These are phyloP conservation scores for Mesitornis unicolor DNA, from an alignment of 2,113 vertebrate species.

Conservation along the genomic window DNA sequence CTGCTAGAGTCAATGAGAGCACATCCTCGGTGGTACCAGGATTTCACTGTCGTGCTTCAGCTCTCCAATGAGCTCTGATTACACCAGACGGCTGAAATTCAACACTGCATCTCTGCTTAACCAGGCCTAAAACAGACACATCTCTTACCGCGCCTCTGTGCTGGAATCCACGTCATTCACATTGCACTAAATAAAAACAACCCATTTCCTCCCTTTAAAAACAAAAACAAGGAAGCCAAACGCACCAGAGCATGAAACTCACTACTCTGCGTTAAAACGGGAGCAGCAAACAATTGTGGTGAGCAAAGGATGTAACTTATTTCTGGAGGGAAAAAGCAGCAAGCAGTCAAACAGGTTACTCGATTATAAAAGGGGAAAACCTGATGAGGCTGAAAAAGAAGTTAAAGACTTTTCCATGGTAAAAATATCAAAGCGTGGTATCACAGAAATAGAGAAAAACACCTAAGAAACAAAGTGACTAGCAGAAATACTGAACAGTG, in stretches of 20 bases:
- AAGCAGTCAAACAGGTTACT: neutral
- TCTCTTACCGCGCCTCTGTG: neutral
- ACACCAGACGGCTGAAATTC: neutral
- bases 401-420: neutral
- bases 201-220: neutral
- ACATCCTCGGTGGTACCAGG: neutral
- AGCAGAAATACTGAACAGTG: neutral
- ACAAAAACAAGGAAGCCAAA: neutral
- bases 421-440: neutral
- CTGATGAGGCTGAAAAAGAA: neutral
- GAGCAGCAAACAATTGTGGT: neutral
- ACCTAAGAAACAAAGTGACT: neutral
- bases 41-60: neutral
- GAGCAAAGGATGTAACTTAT: neutral
- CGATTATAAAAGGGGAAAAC: neutral
- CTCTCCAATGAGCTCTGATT: neutral
- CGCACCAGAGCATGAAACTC: neutral
- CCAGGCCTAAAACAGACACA: neutral
- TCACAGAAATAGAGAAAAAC: neutral
- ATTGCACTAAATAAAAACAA: neutral
- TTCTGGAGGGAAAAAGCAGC: neutral
- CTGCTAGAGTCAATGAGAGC: neutral
- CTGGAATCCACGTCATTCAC: neutral
- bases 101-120: neutral
- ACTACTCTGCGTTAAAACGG: neutral